Evolutionary conservation across 2,888 invertebrate genomes (phyloP), one percentile per base, ranked within the genome.

Genomic region (Volucella zonaria): DNA sequence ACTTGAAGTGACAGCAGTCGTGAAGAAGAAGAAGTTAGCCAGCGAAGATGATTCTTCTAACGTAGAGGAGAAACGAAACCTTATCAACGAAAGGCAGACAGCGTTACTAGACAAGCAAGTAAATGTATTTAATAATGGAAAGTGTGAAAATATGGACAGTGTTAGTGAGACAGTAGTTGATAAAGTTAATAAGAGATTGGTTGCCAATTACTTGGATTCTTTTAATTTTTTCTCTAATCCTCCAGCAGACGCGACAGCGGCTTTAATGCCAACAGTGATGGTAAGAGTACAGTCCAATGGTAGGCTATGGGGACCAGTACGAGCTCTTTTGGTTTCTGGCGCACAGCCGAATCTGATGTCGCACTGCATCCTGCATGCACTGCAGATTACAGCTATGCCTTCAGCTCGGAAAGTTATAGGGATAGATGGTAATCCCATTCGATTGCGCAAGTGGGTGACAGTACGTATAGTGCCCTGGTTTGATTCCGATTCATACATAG

Each of bases 381-480:
- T 38, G 10, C 38, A 40, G 1, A 12, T 51, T 10, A 8, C 8
- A 11, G 18, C 49, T 6, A 51, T 6, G 11, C 11, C 51, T 3
- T 42, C 51, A 14, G 8, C n/a, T 2, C 11, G 51, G 18, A 51
- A 51, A 4, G 12, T 66, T 1, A 64, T 64, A 38, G 64, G 64
- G 38, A 64, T 64, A 49, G 12, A 64, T 40, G 64, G 64, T 14
- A 64, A 51, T 64, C 64, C 64, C 1, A 51, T 64, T 64, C 3
- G 6, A 15, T 15, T 64, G 31, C 49, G 49, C 14, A 49, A 64
- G 49, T 11, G 38, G 14, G 64, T 15, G n/a, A 38, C 9, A 18
- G 15, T 64, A 14, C 31, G 38, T 12, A 31, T 51, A 49, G 40
- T 49, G 14, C 38, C 64, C 8, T 64, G 64, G 64, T 64, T 64